Evolutionary conservation across 2,888 invertebrate genomes (phyloP), one percentile per base, ranked within the genome.

Genomic region (Amphimallon solstitiale): DNA sequence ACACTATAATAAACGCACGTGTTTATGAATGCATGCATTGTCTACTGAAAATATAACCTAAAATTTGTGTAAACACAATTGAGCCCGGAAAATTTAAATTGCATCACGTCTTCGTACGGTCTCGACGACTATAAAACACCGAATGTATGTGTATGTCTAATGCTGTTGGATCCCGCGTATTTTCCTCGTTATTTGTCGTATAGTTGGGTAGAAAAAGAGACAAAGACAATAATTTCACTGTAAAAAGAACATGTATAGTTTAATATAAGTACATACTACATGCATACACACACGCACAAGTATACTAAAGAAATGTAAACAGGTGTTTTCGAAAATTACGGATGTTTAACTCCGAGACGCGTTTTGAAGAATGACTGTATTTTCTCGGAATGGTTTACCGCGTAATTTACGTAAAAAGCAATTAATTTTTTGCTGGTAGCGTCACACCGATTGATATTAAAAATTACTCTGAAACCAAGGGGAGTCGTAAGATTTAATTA

Each of bases 251-350:
- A 43, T 29, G 43, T 40, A 56, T 12, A 9, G n/a, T n/a, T n/a
- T 23, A 10, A 15, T 43, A 23, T 56, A 35, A 4, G 15, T 14
- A 17, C 23, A 51, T 35, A 49, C 43, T 15, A 37, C 14, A 15
- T 59, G 12, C 43, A 7, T 59, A 43, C 43, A 34, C 23, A 29
- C 29, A 29, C 29, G 5, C 9, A 5, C 29, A 5, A 29, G 1
- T 5, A 7, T 29, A 29, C 29, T 29, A 29, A 3, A 34, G 43
- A 43, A 43, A 23, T 15, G 34, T 40, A 59, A 59, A 59, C 56
- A 59, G 56, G 56, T 59, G 56, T 40, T 15, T 59, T 23, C 17
- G 29, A 43, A 43, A 23, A 59, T 43, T 59, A 59, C 56, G 56
- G 56, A 59, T 59, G 56, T 59, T 43, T 40, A 37, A 51, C 35